Evolutionary conservation across 2,797 vertebrate species (phyloP).

Genomic region (Sebastes oblongus): DNA sequence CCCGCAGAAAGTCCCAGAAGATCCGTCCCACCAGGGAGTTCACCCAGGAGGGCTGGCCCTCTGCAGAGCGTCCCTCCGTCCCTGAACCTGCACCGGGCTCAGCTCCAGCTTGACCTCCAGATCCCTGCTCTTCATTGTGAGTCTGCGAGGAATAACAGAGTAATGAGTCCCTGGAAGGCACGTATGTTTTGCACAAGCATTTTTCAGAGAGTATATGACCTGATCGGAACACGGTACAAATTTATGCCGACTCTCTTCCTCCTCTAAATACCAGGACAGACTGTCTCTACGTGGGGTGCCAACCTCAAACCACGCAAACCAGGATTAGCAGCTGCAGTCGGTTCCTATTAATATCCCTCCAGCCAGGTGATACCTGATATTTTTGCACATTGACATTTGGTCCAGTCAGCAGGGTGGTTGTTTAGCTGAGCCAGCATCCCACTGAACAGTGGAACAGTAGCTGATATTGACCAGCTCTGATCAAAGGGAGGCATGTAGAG

Average conservation of each 20-base stretch:
- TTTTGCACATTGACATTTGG: slow-evolving; percentile 31
- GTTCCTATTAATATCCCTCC: slow-evolving; percentile 25
- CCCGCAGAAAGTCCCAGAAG: slow-evolving; percentile 90
- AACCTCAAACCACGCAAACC: neutral
- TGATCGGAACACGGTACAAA: neutral
- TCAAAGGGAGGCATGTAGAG: slow-evolving; percentile 25
- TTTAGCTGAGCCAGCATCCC: slow-evolving; percentile 36
- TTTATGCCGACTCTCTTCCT: neutral
- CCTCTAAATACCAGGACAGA: neutral
- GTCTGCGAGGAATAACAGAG: slow-evolving; percentile 33
- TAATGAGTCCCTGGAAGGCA: neutral
- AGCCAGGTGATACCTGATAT: slow-evolving; percentile 46
- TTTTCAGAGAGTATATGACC: neutral
- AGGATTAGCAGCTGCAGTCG: slow-evolving; percentile 19
- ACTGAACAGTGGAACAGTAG: slow-evolving; percentile 1
- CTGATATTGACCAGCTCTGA: slow-evolving; percentile 17
- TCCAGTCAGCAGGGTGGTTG: slow-evolving; percentile 31
- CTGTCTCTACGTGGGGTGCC: neutral
- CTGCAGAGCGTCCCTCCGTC: slow-evolving; percentile 19
- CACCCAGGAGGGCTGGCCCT: slow-evolving; percentile 78
- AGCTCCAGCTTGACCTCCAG: slow-evolving; percentile 35
- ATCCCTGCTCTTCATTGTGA: slow-evolving; percentile 51
- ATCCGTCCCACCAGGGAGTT: slow-evolving; percentile 87
- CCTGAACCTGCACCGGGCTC: slow-evolving; percentile 26
- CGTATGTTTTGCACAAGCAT: neutral